Percentiles rank a stretch among this genome's conserved stretches.
Evolutionary conservation across 2,888 invertebrate species (phyloP).

Genomic region (Branchipolynoe longqiensis): DNA sequence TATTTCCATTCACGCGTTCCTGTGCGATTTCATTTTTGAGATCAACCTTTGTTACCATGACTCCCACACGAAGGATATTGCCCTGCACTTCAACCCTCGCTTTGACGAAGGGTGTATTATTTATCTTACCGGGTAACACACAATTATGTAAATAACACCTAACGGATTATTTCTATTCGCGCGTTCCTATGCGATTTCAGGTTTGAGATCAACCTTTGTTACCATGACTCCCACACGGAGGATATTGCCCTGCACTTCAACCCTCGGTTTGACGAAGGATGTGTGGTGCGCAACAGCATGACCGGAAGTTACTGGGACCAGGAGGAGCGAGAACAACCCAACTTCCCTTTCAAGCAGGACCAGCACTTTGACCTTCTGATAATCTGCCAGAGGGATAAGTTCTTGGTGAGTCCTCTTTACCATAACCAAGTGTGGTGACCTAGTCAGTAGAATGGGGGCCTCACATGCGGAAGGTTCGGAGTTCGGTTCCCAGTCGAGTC

Average conservation of each 20-base stretch:
- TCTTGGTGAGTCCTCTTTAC: neutral
- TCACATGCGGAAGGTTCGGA: no score
- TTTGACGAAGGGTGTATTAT: slow-evolving; percentile 59
- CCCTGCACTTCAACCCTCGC: slow-evolving; percentile 63
- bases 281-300: slow-evolving; percentile 61
- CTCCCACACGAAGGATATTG: slow-evolving; percentile 46
- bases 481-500: no score
- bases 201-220: slow-evolving; percentile 61
- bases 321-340: slow-evolving; percentile 53
- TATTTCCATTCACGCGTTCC: no score
- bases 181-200: no score
- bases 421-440: neutral
- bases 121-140: no score
- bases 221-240: slow-evolving; percentile 29
- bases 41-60: slow-evolving; percentile 60
- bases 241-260: slow-evolving; percentile 63
- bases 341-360: slow-evolving; percentile 52
- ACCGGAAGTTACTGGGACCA: slow-evolving; percentile 38
- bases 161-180: no score
- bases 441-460: no score
- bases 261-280: slow-evolving; percentile 59
- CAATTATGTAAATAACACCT: no score
- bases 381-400: slow-evolving; percentile 38
- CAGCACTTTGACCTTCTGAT: slow-evolving; percentile 58
- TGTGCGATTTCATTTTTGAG: no score